phyloP scores from a whole-genome alignment of 2,113 vertebrate genomes.

The Zosterops japonicus region DNA sequence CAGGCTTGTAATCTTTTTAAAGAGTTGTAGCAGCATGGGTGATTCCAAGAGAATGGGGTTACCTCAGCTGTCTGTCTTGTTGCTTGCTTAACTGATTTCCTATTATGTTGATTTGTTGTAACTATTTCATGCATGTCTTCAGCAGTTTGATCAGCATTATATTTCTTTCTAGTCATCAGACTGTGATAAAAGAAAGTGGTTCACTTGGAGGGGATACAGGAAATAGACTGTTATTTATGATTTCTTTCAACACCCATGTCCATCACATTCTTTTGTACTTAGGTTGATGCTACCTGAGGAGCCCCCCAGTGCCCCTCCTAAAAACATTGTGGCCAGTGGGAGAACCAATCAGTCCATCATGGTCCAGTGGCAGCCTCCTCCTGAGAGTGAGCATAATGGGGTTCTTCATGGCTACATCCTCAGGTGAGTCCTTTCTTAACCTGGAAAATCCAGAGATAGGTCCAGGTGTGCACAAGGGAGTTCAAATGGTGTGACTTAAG shows the following conservation, averaged over 20 bases:
- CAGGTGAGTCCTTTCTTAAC: constrained; percentile 71
- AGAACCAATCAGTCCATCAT: constrained; percentile 97
- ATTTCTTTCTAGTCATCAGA: not conserved
- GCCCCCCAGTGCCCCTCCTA: constrained; percentile 90
- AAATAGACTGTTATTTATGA: not conserved
- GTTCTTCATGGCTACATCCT: constrained; percentile 90
- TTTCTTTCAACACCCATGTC: not conserved
- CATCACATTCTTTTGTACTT: not conserved
- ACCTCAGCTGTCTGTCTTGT: constrained; percentile 20
- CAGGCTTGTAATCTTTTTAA: constrained; percentile 36
- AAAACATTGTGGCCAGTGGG: constrained; percentile 95
- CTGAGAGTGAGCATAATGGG: constrained; percentile 91
- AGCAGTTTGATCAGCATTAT: not conserved
- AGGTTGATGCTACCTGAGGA: constrained; percentile 93
- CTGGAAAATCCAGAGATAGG: not conserved
- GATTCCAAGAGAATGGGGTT: constrained; percentile 45
- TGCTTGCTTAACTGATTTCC: constrained; percentile 62
- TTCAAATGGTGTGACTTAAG: not conserved
- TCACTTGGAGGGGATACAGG: not conserved
- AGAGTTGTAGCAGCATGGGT: constrained; percentile 6
- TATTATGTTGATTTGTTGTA: constrained; percentile 57
- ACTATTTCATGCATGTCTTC: constrained; percentile 39
- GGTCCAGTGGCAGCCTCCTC: constrained; percentile 98
- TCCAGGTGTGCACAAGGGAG: not conserved
- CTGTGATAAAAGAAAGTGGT: not conserved